Conservation (phyloP, 2,888 invertebrate species). For the Thera obeliscata region DNA sequence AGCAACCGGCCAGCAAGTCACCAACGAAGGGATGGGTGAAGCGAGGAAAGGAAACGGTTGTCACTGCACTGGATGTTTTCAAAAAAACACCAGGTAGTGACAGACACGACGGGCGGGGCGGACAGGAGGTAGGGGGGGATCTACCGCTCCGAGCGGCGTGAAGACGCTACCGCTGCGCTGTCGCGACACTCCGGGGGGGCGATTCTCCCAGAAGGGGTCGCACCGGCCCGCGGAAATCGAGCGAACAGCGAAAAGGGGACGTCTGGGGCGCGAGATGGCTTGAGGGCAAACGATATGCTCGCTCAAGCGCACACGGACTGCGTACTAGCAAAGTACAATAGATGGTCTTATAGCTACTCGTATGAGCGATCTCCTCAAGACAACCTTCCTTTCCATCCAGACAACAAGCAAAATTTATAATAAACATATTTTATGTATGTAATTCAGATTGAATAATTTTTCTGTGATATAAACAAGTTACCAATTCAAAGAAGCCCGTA, state of each 20-base stretch:
- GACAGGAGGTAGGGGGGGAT: not conserved
- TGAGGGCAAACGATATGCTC: no score
- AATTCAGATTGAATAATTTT: not conserved
- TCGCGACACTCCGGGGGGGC: not conserved
- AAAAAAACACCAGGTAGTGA: not conserved
- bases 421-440: not conserved
- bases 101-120: not conserved
- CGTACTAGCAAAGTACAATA: no score
- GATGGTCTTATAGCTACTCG: no score
- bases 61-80: not conserved
- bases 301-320: no score
- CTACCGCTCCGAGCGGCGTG: no score
- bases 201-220: not conserved
- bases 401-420: no score
- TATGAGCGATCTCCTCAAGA: no score
- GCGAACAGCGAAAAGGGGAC: no score
- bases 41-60: not conserved
- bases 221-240: not conserved
- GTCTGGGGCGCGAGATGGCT: no score
- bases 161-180: no score
- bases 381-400: no score
- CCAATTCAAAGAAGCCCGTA: constrained; percentile 3
- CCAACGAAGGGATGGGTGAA: not conserved
- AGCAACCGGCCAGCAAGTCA: not conserved
- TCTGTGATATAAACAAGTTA: constrained; percentile 9